Evolutionary conservation across 2,113 vertebrate species (phyloP).

Genomic region (Fregata magnificens): DNA sequence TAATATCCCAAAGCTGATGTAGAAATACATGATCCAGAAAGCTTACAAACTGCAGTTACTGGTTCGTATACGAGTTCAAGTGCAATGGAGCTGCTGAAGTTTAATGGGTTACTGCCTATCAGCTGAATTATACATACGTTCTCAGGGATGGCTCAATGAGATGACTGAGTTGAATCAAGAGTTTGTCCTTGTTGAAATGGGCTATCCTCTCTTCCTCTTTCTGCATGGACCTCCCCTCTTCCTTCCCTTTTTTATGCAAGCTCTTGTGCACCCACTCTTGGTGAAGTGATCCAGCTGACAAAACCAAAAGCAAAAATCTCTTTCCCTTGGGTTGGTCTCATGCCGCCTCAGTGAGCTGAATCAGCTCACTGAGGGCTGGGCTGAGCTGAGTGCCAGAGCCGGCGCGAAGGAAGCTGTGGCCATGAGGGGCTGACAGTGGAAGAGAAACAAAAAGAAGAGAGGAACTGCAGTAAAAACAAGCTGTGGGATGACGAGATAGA

Average conservation of each 20-base stretch:
- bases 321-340: not conserved
- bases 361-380: not conserved
- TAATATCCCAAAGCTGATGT: not conserved
- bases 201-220: not conserved
- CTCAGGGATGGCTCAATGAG: not conserved
- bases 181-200: not conserved
- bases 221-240: not conserved
- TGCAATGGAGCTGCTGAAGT: not conserved
- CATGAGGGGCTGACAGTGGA: not conserved
- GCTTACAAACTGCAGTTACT: not conserved
- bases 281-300: not conserved
- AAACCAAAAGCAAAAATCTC: not conserved
- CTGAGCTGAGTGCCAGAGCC: not conserved
- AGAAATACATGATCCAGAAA: not conserved
- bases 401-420: not conserved
- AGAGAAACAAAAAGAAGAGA: not conserved
- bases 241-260: not conserved
- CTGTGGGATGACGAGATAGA: not conserved
- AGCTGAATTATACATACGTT: not conserved
- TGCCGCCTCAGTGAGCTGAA: not conserved
- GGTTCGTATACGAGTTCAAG: not conserved
- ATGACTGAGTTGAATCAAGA: not conserved
- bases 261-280: not conserved
- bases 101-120: not conserved
- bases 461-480: not conserved